phyloP scores from a whole-genome alignment of 2,797 vertebrate genomes.

The Pteropus rufus region DNA sequence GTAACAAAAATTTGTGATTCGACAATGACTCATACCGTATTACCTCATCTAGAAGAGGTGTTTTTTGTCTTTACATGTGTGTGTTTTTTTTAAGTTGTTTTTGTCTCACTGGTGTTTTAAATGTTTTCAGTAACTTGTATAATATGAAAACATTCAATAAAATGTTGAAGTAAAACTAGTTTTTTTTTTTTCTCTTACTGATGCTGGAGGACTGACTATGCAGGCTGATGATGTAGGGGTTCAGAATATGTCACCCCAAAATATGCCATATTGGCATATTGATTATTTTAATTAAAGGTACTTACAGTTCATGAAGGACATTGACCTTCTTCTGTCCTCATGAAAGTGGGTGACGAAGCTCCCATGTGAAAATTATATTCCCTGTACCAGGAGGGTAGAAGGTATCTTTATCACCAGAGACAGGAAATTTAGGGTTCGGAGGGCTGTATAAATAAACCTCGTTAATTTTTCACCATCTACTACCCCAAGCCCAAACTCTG shows the following conservation, averaged over 20 bases:
- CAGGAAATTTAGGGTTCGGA: neutral
- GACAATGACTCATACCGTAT: neutral
- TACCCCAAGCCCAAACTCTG: neutral
- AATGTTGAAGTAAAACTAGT: constrained; percentile 50
- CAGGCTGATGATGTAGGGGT: neutral
- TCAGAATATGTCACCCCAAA: neutral
- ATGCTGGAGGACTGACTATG: neutral
- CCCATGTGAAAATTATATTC: neutral
- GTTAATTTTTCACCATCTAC: neutral
- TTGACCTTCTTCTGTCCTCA: neutral
- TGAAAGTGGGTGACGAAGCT: neutral
- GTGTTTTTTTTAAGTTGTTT: constrained; percentile 37
- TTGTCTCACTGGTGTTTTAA: constrained; percentile 40
- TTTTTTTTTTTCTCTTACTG: constrained; percentile 28
- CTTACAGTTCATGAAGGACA: neutral
- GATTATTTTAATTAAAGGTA: neutral
- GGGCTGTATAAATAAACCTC: neutral
- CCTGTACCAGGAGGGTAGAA: too few relatives aligned
- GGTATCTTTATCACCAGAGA: neutral
- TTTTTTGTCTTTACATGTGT: neutral
- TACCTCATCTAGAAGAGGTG: constrained; percentile 26
- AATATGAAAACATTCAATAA: constrained; percentile 64
- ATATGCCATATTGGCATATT: neutral
- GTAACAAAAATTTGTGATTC: constrained; percentile 48
- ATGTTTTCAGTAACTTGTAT: constrained; percentile 56